Percentiles rank a stretch among this genome's conserved stretches.
Conservation (phyloP, 2,113 vertebrate genomes). For the Falco punctatus region DNA sequence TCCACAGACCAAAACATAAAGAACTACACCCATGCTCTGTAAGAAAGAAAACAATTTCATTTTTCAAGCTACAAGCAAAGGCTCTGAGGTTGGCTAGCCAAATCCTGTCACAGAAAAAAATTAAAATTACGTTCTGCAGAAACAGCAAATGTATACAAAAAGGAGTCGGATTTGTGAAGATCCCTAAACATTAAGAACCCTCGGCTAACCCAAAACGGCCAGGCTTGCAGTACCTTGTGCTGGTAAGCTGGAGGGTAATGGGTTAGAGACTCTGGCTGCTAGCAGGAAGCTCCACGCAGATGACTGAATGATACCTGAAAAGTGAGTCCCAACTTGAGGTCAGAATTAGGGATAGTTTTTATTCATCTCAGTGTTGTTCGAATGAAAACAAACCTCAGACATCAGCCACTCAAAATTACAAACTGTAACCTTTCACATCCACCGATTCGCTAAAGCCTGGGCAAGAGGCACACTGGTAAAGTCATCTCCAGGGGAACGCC, state of each 20-base stretch:
- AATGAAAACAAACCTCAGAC: background rate
- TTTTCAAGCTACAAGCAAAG: background rate
- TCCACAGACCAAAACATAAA: slow-evolving; percentile 96
- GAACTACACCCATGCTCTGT: slow-evolving; percentile 97
- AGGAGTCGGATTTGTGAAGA: background rate
- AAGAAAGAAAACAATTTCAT: background rate
- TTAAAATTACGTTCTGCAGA: background rate
- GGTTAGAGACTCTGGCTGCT: background rate
- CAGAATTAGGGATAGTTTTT: background rate
- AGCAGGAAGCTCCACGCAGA: background rate
- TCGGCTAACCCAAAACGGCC: background rate
- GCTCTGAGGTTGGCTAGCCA: background rate
- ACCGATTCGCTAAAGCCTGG: background rate
- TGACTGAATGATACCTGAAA: background rate
- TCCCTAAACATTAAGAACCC: background rate
- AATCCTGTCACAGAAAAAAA: background rate
- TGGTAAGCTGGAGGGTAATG: background rate
- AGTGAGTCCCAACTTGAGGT: background rate
- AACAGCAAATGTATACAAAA: background rate
- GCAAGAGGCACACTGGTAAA: background rate
- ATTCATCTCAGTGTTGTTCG: background rate
- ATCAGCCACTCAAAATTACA: background rate
- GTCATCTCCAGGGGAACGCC: background rate
- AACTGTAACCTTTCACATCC: background rate
- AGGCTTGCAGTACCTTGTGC: background rate